Evolutionary conservation across 1,140 invertebrate species (phyloP), one percentile per base, ranked within the genome.

Genomic region (Bombus difficillimus): DNA sequence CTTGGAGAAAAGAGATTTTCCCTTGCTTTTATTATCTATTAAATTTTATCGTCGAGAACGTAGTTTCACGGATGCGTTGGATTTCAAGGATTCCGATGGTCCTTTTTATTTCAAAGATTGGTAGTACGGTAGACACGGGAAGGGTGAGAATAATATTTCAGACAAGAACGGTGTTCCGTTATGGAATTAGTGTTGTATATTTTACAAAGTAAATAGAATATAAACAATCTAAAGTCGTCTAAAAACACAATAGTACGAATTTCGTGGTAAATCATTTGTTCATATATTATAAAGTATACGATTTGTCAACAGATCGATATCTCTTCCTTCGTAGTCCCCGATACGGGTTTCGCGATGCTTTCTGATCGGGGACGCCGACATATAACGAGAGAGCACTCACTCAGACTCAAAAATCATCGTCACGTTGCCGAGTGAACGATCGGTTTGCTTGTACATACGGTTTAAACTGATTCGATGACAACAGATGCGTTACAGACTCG

Each of bases 131-230:
- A 1, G 41, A 18, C 2, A n/a, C 34, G 3, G 34, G 13, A 28
- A 41, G 28, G 34, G 25, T 8, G 10, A 39, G 41, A 66, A n/a
- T 34, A 66, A 66, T 37, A 68, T 12, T 66, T n/a, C 3, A 81
- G 15, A 57, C 69, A n/a, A n/a, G 28, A n/a, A 1, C 5, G 47
- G 18, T 10, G 18, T 87, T 92, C 84, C 89, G 93, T 92, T 92
- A 93, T 92, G 90, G 93, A 95, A 95, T 94, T 92, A 93, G 92
- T 93, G 87, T 93, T 94, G 94, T 95, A 95, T 95, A 95, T 95
- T 95, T 94, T 94, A 95, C 93, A 94, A 95, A 95, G 93, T 95
- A 95, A 95, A 94, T 94, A 92, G 91, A 94, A 95, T 94, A 95
- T 94, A 95, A 94, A 95, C 93, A 94, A 95, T 94, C 93, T 92